Percentiles rank a stretch among this genome's conserved stretches.
phyloP scores from a whole-genome alignment of 2,888 invertebrate species.

The Cyrtodaria siliqua region DNA sequence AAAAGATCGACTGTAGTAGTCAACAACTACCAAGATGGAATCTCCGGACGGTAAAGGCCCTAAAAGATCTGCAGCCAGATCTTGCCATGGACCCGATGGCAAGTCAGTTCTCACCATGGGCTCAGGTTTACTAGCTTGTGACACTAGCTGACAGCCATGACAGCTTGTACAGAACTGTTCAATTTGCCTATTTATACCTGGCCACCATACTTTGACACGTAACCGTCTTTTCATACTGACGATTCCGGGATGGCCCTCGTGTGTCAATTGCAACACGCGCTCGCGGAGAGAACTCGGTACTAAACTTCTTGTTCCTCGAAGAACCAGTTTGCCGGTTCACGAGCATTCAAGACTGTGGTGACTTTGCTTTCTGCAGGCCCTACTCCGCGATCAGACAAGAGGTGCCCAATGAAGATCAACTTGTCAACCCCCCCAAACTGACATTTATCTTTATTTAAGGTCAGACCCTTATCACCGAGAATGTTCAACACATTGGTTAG shows the following conservation, averaged over 20 bases:
- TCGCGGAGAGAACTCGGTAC: constrained; percentile 13
- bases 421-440: constrained; percentile 55
- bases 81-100: constrained; percentile 58
- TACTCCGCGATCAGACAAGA: constrained; percentile 42
- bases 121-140: constrained; percentile 31
- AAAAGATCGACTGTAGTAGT: constrained; percentile 67
- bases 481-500: constrained; percentile 40
- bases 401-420: constrained; percentile 49
- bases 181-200: constrained; percentile 35
- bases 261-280: constrained; percentile 14
- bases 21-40: constrained; percentile 60
- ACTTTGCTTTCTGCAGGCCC: constrained; percentile 37
- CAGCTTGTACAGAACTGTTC: constrained; percentile 39
- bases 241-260: constrained; percentile 52
- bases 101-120: constrained; percentile 50
- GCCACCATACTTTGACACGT: constrained; percentile 51
- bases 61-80: no score
- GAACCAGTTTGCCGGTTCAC: constrained; percentile 25
- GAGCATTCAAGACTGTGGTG: constrained; percentile 28
- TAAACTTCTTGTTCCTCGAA: constrained; percentile 26
- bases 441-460: constrained; percentile 62
- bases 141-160: constrained; percentile 48
- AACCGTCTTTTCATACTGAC: constrained; percentile 36
- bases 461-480: constrained; percentile 26
- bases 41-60: no score